Base-by-base conservation (phyloP, 1,140 invertebrate species). In the Drosophila kepulauana region DNA sequence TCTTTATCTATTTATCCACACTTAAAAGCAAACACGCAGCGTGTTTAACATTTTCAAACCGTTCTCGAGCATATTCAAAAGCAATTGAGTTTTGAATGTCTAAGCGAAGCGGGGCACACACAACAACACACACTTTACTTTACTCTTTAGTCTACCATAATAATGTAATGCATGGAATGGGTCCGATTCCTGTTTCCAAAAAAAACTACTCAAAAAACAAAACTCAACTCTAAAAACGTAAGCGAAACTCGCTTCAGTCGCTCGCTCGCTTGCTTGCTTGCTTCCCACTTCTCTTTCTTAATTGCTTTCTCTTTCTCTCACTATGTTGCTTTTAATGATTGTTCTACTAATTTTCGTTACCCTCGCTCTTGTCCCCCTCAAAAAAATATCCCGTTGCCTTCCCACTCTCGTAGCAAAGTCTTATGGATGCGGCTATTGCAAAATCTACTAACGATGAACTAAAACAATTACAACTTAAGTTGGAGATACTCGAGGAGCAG, bases 401-500 rank as follows among this genome's bases (percentile, higher is more conserved):
- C 13, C n/a, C 28, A 13, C 33, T 16, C 52, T 16, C 88, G 91
- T 92, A 92, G 91, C 86, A 91, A 91, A 81, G 46, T 81, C 80
- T 91, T 61, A 82, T 92, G 89, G 91, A 92, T 78, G 88, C 89
- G 82, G 89, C 91, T 78, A 92, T 92, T 74, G 79, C 88, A 82
- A 92, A 91, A 87, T 82, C 78, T 84, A 92, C 89, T 91, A 92
- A 91, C 84, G 92, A 91, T 79, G 92, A 92, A 91, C 77, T 92
- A 86, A 91, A 92, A 89, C 91, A 88, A 78, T 91, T 92, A 78
- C 87, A 91, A 84, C 71, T 92, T 79, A 92, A 91, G 91, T 81
- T 92, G 79, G 87, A 91, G 68, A 91, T 92, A 56, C 75, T 92
- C 41, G 91, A 92, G 86, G 87, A 91, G 67, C 87, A 92, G 62